Evolutionary conservation across 1,140 invertebrate genomes (phyloP), one percentile per base, ranked within the genome.

Genomic region (Diorhabda sublineata): DNA sequence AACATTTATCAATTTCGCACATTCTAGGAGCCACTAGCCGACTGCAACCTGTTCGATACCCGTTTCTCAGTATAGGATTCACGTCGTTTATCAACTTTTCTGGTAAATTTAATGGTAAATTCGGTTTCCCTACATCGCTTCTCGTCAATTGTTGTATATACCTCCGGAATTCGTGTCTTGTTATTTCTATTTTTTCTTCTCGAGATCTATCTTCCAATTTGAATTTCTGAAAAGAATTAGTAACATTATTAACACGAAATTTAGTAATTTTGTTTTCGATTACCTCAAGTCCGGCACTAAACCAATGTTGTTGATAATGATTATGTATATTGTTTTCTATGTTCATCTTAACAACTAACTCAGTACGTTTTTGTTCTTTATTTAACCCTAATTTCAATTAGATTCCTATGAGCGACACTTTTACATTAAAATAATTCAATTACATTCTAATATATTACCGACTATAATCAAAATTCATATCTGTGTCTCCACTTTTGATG

Each of bases 1-100:
- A 81, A 79, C 92, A 93, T 41, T 76, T 74, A 42, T 74, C 72
- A 45, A 74, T 64, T 60, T 78, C 75, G 65, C 78, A 80, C 11
- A 70, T 65, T 69, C 66, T 74, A 3, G 76, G 68, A 11, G 73
- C 63, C 5, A 78, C 75, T 2, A 79, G 59, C 45, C 72, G 62
- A 57, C 73, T 71, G 60, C 76, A 72, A 9, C 70, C 68, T 9
- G 42, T 45, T 11, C 58, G 61, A 58, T 63, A 58, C 42, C 58
- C 67, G 61, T 56, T 70, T 26, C 41, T 67, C 9, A 60, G 8
- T 41, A n/a, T 61, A 11, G 47, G 42, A 3, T 47, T 44, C 9
- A 58, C 41, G 11, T 45, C 3, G 5, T 7, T 60, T 44, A n/a
- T 42, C 26, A 56, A 7, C 43, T 47, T 43, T 42, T 59, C 68